These are phyloP conservation scores for Danio aesculapii DNA, from an alignment of 2,797 vertebrate species.

Conservation along the genomic window DNA sequence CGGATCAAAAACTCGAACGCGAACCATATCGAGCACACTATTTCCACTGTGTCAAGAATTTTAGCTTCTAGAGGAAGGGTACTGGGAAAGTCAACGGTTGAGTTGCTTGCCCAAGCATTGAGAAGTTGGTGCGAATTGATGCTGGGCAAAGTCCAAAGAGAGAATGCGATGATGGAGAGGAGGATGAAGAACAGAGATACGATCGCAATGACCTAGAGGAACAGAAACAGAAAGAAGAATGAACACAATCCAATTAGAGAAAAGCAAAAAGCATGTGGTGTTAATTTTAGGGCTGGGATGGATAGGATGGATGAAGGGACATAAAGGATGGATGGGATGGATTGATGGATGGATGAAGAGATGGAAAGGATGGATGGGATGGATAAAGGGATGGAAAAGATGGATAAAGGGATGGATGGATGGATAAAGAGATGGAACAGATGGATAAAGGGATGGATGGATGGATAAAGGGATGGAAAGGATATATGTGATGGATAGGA, in stretches of 20 bases:
- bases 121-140: background rate
- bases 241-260: background rate
- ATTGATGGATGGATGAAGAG: background rate
- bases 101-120: background rate
- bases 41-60: background rate
- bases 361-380: too few species aligned
- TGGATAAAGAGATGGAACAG: too few species aligned
- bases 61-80: background rate
- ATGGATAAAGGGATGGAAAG: too few species aligned
- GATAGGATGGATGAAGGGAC: background rate
- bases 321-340: rapidly evolving
- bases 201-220: slow-evolving; percentile 12
- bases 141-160: background rate
- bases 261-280: background rate
- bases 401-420: too few species aligned
- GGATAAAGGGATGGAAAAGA: background rate
- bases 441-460: too few species aligned
- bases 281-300: background rate
- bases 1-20: slow-evolving; percentile 21
- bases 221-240: background rate
- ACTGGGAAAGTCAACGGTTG: rapidly evolving
- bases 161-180: slow-evolving; percentile 24
- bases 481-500: too few species aligned
- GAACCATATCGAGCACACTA: slow-evolving; percentile 32
- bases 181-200: slow-evolving; percentile 38